Evolutionary conservation across 2,888 invertebrate species (phyloP).

Genomic region (Andricus curvator): DNA sequence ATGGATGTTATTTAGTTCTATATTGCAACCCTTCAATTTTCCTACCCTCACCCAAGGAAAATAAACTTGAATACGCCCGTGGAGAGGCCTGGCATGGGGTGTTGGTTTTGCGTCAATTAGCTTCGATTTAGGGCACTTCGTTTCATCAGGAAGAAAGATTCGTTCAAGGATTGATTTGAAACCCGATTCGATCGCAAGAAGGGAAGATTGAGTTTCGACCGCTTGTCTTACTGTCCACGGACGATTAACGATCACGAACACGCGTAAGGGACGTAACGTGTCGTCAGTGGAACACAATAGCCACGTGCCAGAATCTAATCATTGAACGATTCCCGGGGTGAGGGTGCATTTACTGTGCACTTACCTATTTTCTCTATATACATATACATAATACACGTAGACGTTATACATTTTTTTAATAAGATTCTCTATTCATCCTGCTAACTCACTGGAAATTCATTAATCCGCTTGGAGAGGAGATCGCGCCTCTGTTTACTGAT

Average conservation of each 20-base stretch:
- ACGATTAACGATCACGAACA: conserved; percentile 59
- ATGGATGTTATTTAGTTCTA: too few relatives aligned
- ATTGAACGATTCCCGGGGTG: conserved; percentile 53
- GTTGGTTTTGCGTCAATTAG: conserved; percentile 44
- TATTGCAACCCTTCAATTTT: neutral
- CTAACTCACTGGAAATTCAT: conserved; percentile 62
- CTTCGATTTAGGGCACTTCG: conserved; percentile 40
- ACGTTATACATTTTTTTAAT: conserved; percentile 43
- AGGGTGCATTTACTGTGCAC: conserved; percentile 31
- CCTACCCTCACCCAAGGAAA: neutral
- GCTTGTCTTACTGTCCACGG: conserved; percentile 62
- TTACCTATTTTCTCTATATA: conserved; percentile 10
- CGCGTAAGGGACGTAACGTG: conserved; percentile 58
- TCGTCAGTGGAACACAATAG: conserved; percentile 62
- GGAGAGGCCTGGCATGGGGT: conserved; percentile 13
- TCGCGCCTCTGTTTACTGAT: conserved; percentile 29
- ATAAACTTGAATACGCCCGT: conserved; percentile 7
- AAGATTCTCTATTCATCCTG: conserved; percentile 55
- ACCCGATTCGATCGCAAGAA: conserved; percentile 29
- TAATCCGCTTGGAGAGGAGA: conserved; percentile 49
- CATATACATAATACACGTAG: neutral
- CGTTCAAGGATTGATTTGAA: conserved; percentile 28
- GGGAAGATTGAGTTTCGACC: conserved; percentile 58
- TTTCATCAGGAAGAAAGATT: conserved; percentile 16
- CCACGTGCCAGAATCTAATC: conserved; percentile 72